These are phyloP conservation scores for Pipistrellus pipistrellus DNA, from an alignment of 2,797 vertebrate species.

Conservation along the genomic window DNA sequence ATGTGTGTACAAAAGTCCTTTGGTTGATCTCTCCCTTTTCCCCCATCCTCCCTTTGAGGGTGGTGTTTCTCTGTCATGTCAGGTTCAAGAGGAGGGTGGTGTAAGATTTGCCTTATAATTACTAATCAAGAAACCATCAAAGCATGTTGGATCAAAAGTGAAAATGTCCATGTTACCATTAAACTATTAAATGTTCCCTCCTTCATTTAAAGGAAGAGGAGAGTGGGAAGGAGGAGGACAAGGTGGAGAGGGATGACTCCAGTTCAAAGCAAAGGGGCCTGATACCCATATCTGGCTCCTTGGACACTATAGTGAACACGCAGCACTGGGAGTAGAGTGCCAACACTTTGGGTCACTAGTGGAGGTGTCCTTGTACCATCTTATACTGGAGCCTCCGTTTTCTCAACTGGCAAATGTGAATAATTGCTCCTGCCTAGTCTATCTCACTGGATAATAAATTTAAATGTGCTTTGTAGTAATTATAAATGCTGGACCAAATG, in stretches of 20 bases:
- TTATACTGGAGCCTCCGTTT: neutral
- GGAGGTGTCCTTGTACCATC: neutral
- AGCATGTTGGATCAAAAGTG: neutral
- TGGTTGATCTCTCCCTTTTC: too few species aligned
- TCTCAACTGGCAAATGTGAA: neutral
- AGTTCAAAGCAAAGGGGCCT: neutral
- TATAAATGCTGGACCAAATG: neutral
- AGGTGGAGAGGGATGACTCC: neutral
- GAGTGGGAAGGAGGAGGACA: neutral
- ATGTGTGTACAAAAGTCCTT: too few species aligned
- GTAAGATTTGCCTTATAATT: neutral
- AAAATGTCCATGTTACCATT: neutral
- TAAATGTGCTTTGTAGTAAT: neutral
- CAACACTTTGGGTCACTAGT: neutral
- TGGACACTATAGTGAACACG: neutral
- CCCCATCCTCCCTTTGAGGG: too few species aligned
- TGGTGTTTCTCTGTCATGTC: neutral
- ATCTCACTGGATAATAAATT: neutral
- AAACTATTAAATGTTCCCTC: neutral
- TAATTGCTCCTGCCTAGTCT: neutral
- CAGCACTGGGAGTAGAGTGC: neutral
- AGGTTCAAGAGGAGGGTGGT: constrained; percentile 8
- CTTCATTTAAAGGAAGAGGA: neutral
- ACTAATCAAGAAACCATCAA: neutral
- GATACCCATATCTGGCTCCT: neutral